Evolutionary conservation across 2,113 vertebrate genomes (phyloP).

Genomic region (Eurypyga helias): DNA sequence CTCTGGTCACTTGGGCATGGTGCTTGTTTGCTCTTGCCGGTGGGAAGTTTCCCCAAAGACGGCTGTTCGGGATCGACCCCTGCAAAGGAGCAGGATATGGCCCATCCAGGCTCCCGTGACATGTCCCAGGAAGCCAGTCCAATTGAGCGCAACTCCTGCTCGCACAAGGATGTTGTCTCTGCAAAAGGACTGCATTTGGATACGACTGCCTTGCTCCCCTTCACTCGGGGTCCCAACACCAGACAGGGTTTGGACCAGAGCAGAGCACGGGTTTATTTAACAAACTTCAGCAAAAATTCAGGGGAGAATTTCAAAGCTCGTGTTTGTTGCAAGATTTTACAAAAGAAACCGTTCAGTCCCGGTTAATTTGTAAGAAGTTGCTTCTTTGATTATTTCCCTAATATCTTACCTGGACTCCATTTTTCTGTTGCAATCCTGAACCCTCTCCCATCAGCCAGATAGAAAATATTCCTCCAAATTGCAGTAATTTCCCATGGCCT

Average conservation of each 20-base stretch:
- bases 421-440: neutral
- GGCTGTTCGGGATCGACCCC: neutral
- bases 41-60: neutral
- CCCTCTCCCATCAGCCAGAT: neutral
- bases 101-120: accelerated
- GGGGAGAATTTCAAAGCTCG: neutral
- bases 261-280: neutral
- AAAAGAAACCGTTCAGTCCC: neutral
- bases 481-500: neutral
- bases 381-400: neutral
- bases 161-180: neutral
- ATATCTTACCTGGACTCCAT: neutral
- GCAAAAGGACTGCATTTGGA: neutral
- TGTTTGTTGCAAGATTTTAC: neutral
- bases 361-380: neutral
- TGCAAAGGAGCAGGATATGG: neutral
- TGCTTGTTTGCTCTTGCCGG: neutral
- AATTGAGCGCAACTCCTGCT: neutral
- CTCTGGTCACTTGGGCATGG: neutral
- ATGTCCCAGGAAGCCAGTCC: neutral
- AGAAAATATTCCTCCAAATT: neutral
- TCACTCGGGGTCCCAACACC: neutral
- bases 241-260: neutral
- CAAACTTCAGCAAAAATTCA: neutral
- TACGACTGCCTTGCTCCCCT: neutral